Evolutionary conservation across 2,797 vertebrate genomes (phyloP).

Genomic region (Ctenopoma multispine): DNA sequence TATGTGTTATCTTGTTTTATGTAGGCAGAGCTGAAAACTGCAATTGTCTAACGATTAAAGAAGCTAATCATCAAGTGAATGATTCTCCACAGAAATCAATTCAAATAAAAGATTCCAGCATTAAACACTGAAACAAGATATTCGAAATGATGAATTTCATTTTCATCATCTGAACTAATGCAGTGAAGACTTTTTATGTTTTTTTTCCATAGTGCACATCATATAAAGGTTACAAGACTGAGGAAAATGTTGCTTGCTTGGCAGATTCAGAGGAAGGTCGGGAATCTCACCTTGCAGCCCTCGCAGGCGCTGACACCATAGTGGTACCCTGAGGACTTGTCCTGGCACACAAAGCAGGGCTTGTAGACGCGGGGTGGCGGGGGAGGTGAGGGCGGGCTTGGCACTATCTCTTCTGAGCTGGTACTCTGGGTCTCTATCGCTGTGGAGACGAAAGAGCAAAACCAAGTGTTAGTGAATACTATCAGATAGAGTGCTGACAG

Average conservation of each 20-base stretch:
- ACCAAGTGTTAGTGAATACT: conserved; percentile 49
- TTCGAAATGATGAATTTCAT: conserved; percentile 3
- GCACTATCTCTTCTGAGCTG: conserved; percentile 94
- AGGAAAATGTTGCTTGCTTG: conserved; percentile 64
- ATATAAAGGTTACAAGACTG: conserved; percentile 49
- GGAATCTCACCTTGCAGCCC: conserved; percentile 91
- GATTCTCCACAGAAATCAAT: neutral
- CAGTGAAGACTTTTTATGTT: neutral
- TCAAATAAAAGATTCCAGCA: conserved; percentile 23
- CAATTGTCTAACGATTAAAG: neutral
- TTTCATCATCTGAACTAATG: conserved; percentile 18
- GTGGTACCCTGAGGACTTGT: conserved; percentile 97
- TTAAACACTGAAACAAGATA: conserved; percentile 36
- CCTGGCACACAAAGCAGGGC: conserved; percentile 96
- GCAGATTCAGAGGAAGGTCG: conserved; percentile 65
- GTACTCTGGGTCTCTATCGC: conserved; percentile 95
- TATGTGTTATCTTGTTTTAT: conserved; percentile 20
- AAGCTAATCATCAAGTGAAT: conserved; percentile 11
- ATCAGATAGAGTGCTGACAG: conserved; percentile 53
- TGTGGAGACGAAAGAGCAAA: conserved; percentile 63
- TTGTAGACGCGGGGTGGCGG: conserved; percentile 95
- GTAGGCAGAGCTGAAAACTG: conserved; percentile 13
- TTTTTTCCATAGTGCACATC: conserved; percentile 24
- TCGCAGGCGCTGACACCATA: conserved; percentile 97
- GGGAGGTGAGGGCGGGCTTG: conserved; percentile 91